These are phyloP conservation scores for Hexactinellida sp. DNA, from an alignment of 37 sponge, comb jelly and placozoan species.

Conservation along the genomic window DNA sequence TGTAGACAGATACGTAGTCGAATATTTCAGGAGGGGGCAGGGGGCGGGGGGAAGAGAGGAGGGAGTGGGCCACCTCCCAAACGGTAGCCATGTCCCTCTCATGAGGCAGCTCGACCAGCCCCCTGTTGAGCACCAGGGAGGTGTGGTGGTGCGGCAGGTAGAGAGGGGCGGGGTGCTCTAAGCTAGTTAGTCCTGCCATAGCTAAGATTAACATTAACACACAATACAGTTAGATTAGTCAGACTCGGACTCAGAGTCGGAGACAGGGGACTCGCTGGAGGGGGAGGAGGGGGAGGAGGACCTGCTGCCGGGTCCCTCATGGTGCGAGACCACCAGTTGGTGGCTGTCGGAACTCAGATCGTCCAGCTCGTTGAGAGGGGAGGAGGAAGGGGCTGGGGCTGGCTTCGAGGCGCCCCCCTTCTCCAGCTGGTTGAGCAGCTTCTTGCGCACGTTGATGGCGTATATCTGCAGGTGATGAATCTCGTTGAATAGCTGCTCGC, in stretches of 20 bases:
- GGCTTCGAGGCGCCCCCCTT: neutral
- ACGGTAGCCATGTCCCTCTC: neutral
- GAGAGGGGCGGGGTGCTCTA: neutral
- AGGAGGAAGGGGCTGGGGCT: neutral
- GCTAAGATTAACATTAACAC: too few species aligned
- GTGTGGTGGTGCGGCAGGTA: neutral
- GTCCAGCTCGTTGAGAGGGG: neutral
- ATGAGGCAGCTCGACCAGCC: neutral
- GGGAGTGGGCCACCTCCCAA: neutral
- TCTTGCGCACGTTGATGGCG: neutral
- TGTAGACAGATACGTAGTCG: neutral
- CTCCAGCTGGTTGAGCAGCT: neutral
- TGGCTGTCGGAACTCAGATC: neutral
- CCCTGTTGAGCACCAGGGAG: neutral
- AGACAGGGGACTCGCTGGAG: neutral
- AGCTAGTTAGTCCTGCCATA: neutral
- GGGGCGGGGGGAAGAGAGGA: neutral
- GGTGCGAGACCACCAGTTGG: neutral
- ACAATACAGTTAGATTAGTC: neutral
- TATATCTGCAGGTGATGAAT: neutral
- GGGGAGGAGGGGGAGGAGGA: neutral
- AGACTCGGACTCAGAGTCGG: neutral
- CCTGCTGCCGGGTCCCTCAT: neutral
- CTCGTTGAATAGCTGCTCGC: slow-evolving; percentile 32
- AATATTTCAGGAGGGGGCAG: neutral